Base-by-base conservation (phyloP, 2,113 vertebrate genomes). In the Empidonax traillii region DNA sequence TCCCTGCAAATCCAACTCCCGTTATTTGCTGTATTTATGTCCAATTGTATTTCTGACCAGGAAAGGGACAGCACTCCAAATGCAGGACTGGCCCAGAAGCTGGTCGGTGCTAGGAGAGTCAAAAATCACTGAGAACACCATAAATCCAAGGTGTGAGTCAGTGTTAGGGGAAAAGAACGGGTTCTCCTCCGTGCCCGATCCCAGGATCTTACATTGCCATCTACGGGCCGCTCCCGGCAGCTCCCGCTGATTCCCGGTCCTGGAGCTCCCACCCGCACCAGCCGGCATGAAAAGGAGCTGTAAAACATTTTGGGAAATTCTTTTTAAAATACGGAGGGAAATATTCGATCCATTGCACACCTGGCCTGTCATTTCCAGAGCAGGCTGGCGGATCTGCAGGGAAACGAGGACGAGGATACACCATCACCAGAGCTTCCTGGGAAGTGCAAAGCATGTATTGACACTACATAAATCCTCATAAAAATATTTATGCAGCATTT, bases 121-220 rank as follows among this genome's bases (percentile, higher is more conserved):
- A 24, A 1, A 15, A n/a, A 9, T 12, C 6, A 4, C 51, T 4
- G 69, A 17, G 66, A 25, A 21, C n/a, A 0, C 6, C 28, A 0
- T 3, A 28, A 43, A 24, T 2, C 5, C 65, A 31, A 41, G 10
- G 1, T 2, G 49, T 4, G 56, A 17, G 41, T 3, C 33, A 3
- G 4, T 2, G 27, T 2, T 12, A 3, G 43, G 47, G 53, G 21
- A 9, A 20, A 3, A 28, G 5, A 16, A 3, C 0, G 3, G 3
- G 14, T 2, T 69, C 11, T 3, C 47, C 25, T 1, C 63, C 14
- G 0, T 0, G 30, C 46, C 43, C 5, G 3, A 61, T 87, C 17
- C 43, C 3, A 28, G 91, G 39, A 94, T 94, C 96, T 30, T 31
- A 61, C 56, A 94, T 92, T 94, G 95, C 97, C 97, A 96, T 12